phyloP scores from a whole-genome alignment of 2,797 vertebrate genomes.

The Pangasius krempfi region DNA sequence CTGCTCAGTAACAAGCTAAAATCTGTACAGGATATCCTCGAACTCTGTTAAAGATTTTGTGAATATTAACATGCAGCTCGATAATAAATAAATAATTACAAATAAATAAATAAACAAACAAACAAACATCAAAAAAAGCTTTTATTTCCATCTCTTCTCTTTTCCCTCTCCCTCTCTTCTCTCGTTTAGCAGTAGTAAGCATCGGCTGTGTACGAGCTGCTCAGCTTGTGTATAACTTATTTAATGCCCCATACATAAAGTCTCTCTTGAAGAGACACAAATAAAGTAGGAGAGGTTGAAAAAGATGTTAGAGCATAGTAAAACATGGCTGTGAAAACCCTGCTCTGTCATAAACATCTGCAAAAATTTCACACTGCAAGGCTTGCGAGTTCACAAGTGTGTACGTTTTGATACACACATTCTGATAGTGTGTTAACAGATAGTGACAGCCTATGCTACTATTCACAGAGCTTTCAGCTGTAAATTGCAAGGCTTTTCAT shows the following conservation, averaged over 20 bases:
- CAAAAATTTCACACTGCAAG: neutral
- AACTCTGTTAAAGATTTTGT: neutral
- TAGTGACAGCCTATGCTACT: conserved; percentile 21
- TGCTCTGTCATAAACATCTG: conserved; percentile 6
- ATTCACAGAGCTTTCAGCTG: conserved; percentile 26
- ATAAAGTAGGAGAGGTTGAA: neutral
- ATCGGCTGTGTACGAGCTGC: neutral
- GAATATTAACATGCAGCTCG: conserved; percentile 1
- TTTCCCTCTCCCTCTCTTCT: neutral
- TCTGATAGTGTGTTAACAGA: conserved; percentile 4
- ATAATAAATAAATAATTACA: neutral
- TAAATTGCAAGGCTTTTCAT: conserved; percentile 24
- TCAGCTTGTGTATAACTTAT: conserved; percentile 38
- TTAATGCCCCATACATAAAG: conserved; percentile 19
- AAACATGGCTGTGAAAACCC: conserved; percentile 9
- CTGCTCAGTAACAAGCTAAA: neutral
- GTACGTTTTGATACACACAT: neutral
- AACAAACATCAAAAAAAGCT: neutral
- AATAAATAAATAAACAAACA: neutral
- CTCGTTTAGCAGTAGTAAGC: conserved; percentile 11
- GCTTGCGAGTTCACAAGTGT: neutral
- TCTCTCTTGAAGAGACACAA: neutral
- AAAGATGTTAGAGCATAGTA: conserved; percentile 6
- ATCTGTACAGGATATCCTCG: neutral
- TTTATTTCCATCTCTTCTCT: neutral